Evolutionary conservation across 2,888 invertebrate genomes (phyloP).

Genomic region (Orchestes rusci): DNA sequence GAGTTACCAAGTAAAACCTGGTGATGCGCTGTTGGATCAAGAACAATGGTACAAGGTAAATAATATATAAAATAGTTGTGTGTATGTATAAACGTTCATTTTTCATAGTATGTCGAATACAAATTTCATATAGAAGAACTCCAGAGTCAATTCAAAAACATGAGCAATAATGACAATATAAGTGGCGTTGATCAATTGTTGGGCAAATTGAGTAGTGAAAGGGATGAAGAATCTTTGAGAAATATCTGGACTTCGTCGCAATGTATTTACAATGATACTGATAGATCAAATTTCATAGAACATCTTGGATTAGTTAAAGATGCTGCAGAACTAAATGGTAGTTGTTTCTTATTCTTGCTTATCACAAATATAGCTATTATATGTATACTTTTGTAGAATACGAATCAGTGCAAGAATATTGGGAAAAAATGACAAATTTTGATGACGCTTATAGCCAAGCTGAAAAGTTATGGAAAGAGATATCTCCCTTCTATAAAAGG

Average conservation of each 20-base stretch:
- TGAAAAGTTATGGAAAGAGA: conserved; percentile 49
- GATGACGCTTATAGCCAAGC: conserved; percentile 48
- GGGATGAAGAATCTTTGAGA: conserved; percentile 27
- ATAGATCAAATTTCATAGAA: conserved; percentile 24
- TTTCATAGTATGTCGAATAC: conserved; percentile 12
- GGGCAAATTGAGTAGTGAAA: conserved; percentile 26
- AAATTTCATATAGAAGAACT: conserved; percentile 21
- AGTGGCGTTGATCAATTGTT: conserved; percentile 13
- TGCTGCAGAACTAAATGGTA: conserved; percentile 35
- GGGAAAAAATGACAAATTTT: conserved; percentile 50
- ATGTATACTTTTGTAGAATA: conserved; percentile 35
- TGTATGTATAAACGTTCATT: neutral
- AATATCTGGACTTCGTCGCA: conserved; percentile 35
- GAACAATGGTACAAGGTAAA: conserved; percentile 49
- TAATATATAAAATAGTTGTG: no score
- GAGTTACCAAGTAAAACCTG: conserved; percentile 47
- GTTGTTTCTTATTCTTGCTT: no score
- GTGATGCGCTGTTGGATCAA: conserved; percentile 47
- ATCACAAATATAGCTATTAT: no score
- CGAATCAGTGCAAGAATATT: conserved; percentile 48
- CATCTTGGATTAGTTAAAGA: conserved; percentile 31
- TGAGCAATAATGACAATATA: conserved; percentile 18
- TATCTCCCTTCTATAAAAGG: conserved; percentile 50
- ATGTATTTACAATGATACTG: conserved; percentile 20
- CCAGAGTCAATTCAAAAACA: conserved; percentile 15